Evolutionary conservation across 2,797 vertebrate species (phyloP), one percentile per base, ranked within the genome.

Genomic region (Protosalanx chinensis): DNA sequence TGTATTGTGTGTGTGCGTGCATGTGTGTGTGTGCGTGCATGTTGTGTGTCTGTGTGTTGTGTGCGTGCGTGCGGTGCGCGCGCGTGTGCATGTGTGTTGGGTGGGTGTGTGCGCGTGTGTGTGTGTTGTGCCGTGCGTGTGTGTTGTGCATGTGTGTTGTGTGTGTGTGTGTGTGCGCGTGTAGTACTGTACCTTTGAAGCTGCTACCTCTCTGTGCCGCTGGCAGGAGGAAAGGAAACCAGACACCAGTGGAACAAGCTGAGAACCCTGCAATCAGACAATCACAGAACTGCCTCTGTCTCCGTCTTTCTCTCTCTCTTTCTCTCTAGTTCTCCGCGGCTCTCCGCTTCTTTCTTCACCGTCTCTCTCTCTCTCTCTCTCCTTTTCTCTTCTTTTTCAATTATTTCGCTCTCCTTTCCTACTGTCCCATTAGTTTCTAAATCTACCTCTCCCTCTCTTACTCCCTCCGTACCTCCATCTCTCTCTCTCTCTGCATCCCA

Each of bases 211-310:
- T 83, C 79, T 53, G 20, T 23, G 79, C 76, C 74, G 67, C 71
- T 76, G 72, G 82, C 85, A 78, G 84, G 78, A 87, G 82, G 82
- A 89, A 27, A 90, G 85, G 84, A 89, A 89, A 89, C 84, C 79
- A 80, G 83, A 88, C 81, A 79, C 87, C 84, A 85, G 88, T 88
- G 86, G 84, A 87, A 88, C 78, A 18, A 76, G 79, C 84, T 87
- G 81, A 20, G 20, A 72, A 35, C 49, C 71, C 81, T 72, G 85
- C 87, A 91, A 91, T 91, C 89, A 90, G 79, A 69, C 82, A 91
- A 91, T 91, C 89, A 91, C 79, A 82, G 85, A 53, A 71, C 81
- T 79, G 81, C 37, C 64, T 49, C 63, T 46, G 16, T 27, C 59
- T 23, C 58, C 8, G 3, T 23, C 58, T 3, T 12, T 15, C 58